These are phyloP conservation scores for Ophraella communa DNA, from an alignment of 2,888 invertebrate genomes.

Conservation along the genomic window DNA sequence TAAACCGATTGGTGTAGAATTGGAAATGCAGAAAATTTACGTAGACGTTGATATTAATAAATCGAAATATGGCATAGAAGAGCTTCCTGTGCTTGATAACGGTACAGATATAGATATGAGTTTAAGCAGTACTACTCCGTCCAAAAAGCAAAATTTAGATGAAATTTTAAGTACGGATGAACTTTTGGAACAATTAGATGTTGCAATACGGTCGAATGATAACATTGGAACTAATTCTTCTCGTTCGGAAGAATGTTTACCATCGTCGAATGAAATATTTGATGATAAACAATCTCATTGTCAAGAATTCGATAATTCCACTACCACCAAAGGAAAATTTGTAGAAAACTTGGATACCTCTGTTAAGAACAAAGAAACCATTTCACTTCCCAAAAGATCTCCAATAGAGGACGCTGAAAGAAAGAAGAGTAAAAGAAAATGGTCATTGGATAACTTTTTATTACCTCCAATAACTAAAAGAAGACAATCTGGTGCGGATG, in stretches of 20 bases:
- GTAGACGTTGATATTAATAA: neutral
- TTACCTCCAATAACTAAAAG: neutral
- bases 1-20: neutral
- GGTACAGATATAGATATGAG: slow-evolving; percentile 14
- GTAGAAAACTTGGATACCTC: too few relatives aligned
- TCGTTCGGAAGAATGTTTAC: too few relatives aligned
- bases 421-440: neutral
- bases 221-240: too few relatives aligned
- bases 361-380: too few relatives aligned
- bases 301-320: too few relatives aligned
- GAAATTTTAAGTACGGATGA: neutral
- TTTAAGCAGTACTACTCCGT: neutral
- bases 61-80: neutral
- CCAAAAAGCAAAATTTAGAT: neutral
- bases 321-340: too few relatives aligned
- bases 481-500: neutral
- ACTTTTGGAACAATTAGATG: neutral
- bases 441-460: too few relatives aligned
- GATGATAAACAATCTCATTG: too few relatives aligned
- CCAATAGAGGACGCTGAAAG: neutral
- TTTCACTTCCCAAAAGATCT: neutral
- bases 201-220: too few relatives aligned
- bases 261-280: too few relatives aligned
- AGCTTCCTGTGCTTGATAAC: slow-evolving; percentile 3
- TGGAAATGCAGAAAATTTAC: neutral